These are phyloP conservation scores for Abrostola triplasia DNA, from an alignment of 2,888 invertebrate genomes.

Conservation along the genomic window DNA sequence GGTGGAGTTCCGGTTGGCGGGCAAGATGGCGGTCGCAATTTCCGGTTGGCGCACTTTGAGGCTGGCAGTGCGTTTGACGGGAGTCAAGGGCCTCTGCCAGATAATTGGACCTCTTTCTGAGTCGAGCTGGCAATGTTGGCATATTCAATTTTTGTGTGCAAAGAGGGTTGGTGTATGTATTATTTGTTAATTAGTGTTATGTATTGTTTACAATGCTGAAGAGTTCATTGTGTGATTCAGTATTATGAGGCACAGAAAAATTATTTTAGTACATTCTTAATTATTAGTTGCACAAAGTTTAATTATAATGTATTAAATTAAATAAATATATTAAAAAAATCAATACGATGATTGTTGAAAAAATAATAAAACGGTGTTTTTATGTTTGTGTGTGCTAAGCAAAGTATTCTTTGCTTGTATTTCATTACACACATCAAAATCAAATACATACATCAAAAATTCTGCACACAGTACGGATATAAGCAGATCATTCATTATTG, in stretches of 20 bases:
- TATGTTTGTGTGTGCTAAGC: no score
- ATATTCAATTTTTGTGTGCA: constrained; percentile 41
- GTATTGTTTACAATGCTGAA: background rate
- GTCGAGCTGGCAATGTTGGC: constrained; percentile 15
- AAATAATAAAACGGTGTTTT: no score
- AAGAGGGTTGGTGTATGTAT: constrained; percentile 1
- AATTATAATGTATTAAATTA: no score
- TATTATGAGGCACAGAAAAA: no score
- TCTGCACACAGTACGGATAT: no score
- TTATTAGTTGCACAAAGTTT: no score
- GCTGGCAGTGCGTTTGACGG: constrained; percentile 70
- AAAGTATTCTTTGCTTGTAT: no score
- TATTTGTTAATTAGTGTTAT: constrained; percentile 24
- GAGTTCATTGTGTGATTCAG: background rate
- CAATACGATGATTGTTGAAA: no score
- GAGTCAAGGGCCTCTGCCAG: constrained; percentile 48
- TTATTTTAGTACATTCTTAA: no score
- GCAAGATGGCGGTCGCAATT: constrained; percentile 75
- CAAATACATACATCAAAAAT: no score
- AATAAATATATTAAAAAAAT: no score
- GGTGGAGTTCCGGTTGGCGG: constrained; percentile 71
- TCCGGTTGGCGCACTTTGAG: constrained; percentile 67
- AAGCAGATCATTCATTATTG: background rate
- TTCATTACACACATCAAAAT: no score
- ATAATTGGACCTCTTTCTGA: constrained; percentile 55